Base-by-base conservation (phyloP, 1,140 invertebrate genomes). In the Eriosoma lanigerum region DNA sequence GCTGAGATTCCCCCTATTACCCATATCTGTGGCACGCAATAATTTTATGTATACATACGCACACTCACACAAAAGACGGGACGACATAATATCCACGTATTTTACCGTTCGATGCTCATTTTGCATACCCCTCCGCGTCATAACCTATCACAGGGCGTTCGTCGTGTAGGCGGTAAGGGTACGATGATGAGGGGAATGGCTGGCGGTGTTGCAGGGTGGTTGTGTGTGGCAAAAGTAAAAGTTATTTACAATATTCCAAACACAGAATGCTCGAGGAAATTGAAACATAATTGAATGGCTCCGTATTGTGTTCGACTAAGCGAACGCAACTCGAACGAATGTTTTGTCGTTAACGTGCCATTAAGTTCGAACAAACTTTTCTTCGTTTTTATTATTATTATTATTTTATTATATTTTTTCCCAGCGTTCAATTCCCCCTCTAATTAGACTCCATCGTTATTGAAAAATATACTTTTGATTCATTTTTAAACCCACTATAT, bases 231-330 rank as follows among this genome's bases (percentile, higher is more conserved):
- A 24, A 60, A 75, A 60, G 73, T 60, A 78, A 78, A 78, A 78
- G 75, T 78, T 78, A 78, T 78, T 78, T 48, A 78, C 54, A 78
- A 62, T 78, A 78, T 78, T 78, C 44, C 75, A 21, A 46, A 24
- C 56, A 19, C 75, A 29, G n/a, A 24, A 24, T 19, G 75, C 73
- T 76, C 54, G 54, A 12, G 75, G 56, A 78, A 78, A 78, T 78
- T 62, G 75, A 78, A 78, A 78, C 75, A 78, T 78, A 78, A 78
- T 78, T 78, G 75, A 78, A 78, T 62, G 44, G 75, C 75, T 78
- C 56, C 68, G 75, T 58, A 78, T 78, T 78, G 75, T 78, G 75
- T 78, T 78, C 75, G 75, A 60, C 75, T 62, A 62, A 78, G 75
- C 75, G 75, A 52, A 72, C 68, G 68, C 46, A 12, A 72, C 68